phyloP scores from a whole-genome alignment of 1,140 invertebrate genomes.

The Anthonomus grandis region DNA sequence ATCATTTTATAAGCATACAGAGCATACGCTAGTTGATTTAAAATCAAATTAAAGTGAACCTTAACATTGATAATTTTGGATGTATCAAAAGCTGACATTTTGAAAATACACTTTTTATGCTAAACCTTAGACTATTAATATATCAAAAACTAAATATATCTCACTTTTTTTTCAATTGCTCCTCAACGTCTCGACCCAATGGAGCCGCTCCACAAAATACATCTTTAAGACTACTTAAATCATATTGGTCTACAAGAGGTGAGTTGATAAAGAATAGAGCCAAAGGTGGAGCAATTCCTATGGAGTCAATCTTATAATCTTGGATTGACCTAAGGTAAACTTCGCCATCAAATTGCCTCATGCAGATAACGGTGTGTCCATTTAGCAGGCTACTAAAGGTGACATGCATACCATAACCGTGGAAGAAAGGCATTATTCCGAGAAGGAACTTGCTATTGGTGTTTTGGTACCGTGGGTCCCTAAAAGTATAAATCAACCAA shows the following conservation, averaged over 20 bases:
- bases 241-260: conserved; percentile 42
- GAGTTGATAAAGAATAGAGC: conserved; percentile 28
- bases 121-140: not conserved
- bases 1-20: no score
- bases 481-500: no score
- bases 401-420: conserved; percentile 30
- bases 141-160: not conserved
- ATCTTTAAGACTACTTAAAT: conserved; percentile 46
- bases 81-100: no score
- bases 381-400: conserved; percentile 19
- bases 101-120: no score
- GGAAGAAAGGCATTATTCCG: conserved; percentile 35
- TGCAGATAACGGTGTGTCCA: conserved; percentile 35
- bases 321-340: conserved; percentile 29
- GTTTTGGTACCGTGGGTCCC: conserved; percentile 20
- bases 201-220: conserved; percentile 51
- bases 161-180: conserved; percentile 45
- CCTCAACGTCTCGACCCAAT: conserved; percentile 42
- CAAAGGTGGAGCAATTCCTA: conserved; percentile 28
- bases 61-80: no score
- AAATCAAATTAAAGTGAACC: no score
- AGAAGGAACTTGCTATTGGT: conserved; percentile 8
- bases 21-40: no score
- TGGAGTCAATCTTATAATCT: conserved; percentile 18
- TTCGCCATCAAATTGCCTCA: conserved; percentile 57